Conservation (phyloP, 2,113 vertebrate genomes). For the Trematocara macrostoma region DNA sequence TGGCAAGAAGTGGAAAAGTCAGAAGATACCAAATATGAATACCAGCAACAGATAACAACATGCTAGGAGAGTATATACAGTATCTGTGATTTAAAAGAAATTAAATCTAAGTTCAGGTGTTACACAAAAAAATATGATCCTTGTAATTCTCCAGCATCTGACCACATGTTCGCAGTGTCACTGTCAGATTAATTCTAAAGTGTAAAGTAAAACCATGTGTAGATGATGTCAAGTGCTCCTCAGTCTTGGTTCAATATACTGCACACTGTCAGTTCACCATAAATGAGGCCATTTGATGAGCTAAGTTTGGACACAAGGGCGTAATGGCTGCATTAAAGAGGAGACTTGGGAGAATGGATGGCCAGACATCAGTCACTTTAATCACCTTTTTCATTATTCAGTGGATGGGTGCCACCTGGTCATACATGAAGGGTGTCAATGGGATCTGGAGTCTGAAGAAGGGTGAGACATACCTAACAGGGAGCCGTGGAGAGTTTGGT, state of each 20-base stretch:
- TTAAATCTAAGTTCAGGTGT: not conserved
- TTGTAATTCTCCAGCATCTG: not conserved
- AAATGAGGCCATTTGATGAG: conserved; percentile 68
- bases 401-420: conserved; percentile 59
- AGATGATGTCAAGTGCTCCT: conserved; percentile 48
- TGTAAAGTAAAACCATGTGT: conserved; percentile 28
- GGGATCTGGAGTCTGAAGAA: conserved; percentile 10
- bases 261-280: conserved; percentile 40
- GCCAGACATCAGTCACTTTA: conserved; percentile 68
- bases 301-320: conserved; percentile 68
- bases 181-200: conserved; percentile 6
- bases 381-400: conserved; percentile 72
- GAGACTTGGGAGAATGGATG: conserved; percentile 58
- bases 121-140: not conserved
- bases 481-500: not conserved
- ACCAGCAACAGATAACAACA: not conserved
- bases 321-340: conserved; percentile 63
- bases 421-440: conserved; percentile 63
- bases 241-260: conserved; percentile 45
- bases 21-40: not conserved
- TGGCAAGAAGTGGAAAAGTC: not conserved
- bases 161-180: not conserved
- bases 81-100: not conserved
- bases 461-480: not conserved
- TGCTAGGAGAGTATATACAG: not conserved